Percentiles rank a stretch among this genome's conserved stretches.
Conservation (phyloP, 2,113 vertebrate genomes). For the Copsychus sechellarum region DNA sequence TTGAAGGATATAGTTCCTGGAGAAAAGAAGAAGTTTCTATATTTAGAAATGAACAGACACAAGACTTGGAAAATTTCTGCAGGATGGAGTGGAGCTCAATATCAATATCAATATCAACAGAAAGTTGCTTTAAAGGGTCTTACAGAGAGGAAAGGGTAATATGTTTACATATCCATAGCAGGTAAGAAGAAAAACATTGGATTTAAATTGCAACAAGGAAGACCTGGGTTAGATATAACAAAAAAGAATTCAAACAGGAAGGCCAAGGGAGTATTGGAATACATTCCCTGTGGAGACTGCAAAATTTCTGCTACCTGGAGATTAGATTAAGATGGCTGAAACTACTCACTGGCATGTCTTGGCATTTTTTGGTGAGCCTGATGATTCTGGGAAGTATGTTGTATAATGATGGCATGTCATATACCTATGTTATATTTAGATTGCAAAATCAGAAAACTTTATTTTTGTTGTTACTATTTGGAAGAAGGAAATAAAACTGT, state of each 20-base stretch:
- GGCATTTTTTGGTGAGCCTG: neutral
- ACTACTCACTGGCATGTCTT: neutral
- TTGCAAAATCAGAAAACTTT: neutral
- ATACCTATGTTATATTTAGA: neutral
- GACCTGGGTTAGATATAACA: neutral
- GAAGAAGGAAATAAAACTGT: neutral
- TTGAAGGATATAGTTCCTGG: neutral
- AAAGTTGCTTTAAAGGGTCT: neutral
- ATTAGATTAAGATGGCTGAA: neutral
- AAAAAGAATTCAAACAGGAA: neutral
- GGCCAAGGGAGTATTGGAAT: neutral
- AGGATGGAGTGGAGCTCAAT: neutral
- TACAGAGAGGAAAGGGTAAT: neutral
- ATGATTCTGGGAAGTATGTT: neutral
- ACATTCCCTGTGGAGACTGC: neutral
- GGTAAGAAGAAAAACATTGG: neutral
- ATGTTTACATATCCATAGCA: neutral
- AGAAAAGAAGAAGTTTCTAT: neutral
- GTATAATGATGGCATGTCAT: neutral
- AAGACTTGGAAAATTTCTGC: neutral
- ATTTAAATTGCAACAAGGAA: neutral
- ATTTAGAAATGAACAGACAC: neutral
- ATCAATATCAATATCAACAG: neutral
- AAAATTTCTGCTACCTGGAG: neutral
- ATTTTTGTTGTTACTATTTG: neutral